phyloP scores from a whole-genome alignment of 2,797 vertebrate genomes.

The Gobionotothen gibberifrons region DNA sequence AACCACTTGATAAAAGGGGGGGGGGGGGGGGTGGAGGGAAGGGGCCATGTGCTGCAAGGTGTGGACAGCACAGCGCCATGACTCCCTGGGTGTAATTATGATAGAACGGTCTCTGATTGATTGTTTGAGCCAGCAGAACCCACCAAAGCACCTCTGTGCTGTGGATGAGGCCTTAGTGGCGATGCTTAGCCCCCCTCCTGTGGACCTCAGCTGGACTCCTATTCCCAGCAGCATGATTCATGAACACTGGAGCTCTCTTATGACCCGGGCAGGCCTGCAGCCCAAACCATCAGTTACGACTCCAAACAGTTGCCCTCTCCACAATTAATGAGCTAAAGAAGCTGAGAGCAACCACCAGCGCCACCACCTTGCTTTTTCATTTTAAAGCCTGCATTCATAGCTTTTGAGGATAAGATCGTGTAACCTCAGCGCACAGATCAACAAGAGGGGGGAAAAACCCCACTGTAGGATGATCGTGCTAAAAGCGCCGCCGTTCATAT shows the following conservation, averaged over 20 bases:
- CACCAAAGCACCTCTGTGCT: constrained; percentile 62
- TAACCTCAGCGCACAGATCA: constrained; percentile 57
- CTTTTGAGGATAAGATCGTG: constrained; percentile 50
- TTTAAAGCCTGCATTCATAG: constrained; percentile 43
- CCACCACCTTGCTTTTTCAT: constrained; percentile 30
- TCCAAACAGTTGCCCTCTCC: constrained; percentile 78
- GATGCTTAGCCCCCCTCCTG: constrained; percentile 42
- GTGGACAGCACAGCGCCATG: constrained; percentile 47
- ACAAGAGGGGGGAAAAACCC: constrained; percentile 37
- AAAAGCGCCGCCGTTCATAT: constrained; percentile 36
- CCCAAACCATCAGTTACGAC: constrained; percentile 78
- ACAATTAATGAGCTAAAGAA: constrained; percentile 79
- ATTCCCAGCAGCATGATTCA: constrained; percentile 80
- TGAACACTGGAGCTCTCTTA: constrained; percentile 65
- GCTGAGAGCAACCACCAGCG: constrained; percentile 42
- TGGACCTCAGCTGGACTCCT: constrained; percentile 64
- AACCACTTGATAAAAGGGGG: constrained; percentile 40
- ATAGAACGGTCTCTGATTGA: constrained; percentile 77
- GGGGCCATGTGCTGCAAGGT: constrained; percentile 54
- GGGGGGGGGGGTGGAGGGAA: constrained; percentile 29
- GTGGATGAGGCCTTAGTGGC: constrained; percentile 60
- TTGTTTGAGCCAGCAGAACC: constrained; percentile 69
- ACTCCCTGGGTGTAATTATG: constrained; percentile 73
- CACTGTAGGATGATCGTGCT: constrained; percentile 53
- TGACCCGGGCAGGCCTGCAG: constrained; percentile 73